Evolutionary conservation across 2,113 vertebrate species (phyloP).

Genomic region (Aleadryas rufinucha): DNA sequence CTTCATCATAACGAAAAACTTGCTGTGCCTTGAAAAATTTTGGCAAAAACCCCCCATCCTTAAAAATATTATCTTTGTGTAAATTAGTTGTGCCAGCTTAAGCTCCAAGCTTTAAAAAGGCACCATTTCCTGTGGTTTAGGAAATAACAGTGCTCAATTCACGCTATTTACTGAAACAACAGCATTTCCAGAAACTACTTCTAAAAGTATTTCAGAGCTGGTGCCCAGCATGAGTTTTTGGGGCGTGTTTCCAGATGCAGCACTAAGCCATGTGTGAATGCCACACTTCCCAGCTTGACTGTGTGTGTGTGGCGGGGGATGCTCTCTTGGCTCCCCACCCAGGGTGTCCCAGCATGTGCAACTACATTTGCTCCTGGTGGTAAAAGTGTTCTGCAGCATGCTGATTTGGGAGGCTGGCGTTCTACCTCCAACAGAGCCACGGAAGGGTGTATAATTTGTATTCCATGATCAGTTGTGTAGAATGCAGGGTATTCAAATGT

Average conservation of each 20-base stretch:
- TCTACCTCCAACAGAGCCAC: background rate
- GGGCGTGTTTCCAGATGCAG: background rate
- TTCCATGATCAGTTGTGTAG: background rate
- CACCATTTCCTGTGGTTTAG: background rate
- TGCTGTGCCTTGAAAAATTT: background rate
- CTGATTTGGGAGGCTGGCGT: background rate
- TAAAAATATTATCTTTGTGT: background rate
- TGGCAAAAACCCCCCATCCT: background rate
- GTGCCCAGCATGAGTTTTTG: background rate
- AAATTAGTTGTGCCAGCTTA: background rate
- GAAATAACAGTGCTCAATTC: background rate
- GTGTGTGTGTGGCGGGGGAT: accelerated
- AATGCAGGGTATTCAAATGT: accelerated
- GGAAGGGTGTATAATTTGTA: background rate
- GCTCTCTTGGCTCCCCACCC: background rate
- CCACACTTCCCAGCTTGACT: background rate
- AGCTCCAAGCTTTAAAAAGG: background rate
- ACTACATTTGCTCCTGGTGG: background rate
- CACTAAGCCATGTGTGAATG: background rate
- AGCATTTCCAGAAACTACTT: background rate
- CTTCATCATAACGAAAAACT: background rate
- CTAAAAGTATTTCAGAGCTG: background rate
- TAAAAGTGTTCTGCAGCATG: background rate
- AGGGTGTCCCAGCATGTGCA: background rate
- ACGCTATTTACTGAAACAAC: background rate